These are phyloP conservation scores for Oasisia sp. DNA, from an alignment of 2,888 invertebrate genomes.

Conservation along the genomic window DNA sequence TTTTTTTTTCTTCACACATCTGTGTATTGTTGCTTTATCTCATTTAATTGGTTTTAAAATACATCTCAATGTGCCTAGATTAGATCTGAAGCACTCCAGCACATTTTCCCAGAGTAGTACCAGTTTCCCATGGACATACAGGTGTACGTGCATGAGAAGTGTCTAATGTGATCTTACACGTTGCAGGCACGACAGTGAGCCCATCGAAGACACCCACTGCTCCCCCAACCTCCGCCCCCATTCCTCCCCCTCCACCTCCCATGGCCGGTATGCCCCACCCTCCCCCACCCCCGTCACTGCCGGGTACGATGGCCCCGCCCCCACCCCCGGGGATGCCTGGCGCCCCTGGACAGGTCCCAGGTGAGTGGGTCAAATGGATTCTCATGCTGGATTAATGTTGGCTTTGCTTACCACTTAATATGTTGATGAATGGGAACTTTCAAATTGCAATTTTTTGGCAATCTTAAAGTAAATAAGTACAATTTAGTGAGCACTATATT, in stretches of 20 bases:
- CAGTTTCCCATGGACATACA: no score
- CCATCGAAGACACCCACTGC: constrained; percentile 20
- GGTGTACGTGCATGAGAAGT: background rate
- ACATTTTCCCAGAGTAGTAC: no score
- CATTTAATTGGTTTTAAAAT: no score
- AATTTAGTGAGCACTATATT: no score
- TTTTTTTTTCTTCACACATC: no score
- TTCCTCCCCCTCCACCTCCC: constrained; percentile 67
- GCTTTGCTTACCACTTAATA: background rate
- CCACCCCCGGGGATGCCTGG: constrained; percentile 72
- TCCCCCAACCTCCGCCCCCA: constrained; percentile 30
- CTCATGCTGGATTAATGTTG: background rate
- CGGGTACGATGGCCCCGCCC: constrained; percentile 47
- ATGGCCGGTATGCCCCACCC: constrained; percentile 76
- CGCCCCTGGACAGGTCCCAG: constrained; percentile 60
- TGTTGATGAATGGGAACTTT: no score
- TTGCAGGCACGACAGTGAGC: background rate
- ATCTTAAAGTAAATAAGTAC: no score
- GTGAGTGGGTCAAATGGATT: background rate
- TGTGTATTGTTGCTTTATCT: no score
- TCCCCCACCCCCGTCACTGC: constrained; percentile 73
- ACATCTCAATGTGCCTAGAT: no score
- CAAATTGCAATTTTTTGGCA: no score
- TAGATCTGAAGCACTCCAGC: no score
- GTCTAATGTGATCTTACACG: background rate